Conservation (phyloP, 2,888 invertebrate species). For the Panzeria rudis region DNA sequence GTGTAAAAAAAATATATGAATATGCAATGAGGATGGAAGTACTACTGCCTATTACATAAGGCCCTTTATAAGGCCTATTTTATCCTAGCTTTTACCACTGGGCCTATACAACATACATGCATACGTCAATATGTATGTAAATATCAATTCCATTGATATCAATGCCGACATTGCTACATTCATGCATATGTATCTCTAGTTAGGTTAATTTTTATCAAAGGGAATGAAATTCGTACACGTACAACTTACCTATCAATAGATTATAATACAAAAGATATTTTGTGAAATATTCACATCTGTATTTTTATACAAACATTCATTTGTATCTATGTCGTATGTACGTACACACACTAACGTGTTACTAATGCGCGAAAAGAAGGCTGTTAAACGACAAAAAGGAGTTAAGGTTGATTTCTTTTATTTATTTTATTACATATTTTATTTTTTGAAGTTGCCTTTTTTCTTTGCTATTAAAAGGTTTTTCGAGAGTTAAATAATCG, state of each 20-base stretch:
- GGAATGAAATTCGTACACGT: constrained; percentile 14
- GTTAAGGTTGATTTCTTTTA: constrained; percentile 59
- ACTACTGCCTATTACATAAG: too few species aligned
- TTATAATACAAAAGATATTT: constrained; percentile 18
- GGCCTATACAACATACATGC: not conserved
- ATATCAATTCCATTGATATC: constrained; percentile 59
- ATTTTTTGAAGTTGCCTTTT: constrained; percentile 14
- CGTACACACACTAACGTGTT: constrained; percentile 27
- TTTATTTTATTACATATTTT: constrained; percentile 21
- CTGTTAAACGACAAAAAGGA: constrained; percentile 65
- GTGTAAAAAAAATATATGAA: too few species aligned
- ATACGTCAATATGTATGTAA: not conserved
- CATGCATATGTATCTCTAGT: constrained; percentile 12
- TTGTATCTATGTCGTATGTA: not conserved
- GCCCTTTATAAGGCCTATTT: too few species aligned
- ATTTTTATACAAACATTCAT: not conserved
- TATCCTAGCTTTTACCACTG: too few species aligned
- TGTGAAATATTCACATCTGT: not conserved
- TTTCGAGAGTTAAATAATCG: constrained; percentile 55
- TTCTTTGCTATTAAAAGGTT: constrained; percentile 9
- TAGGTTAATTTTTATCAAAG: constrained; percentile 3
- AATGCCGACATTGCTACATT: constrained; percentile 40
- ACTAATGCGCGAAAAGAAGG: constrained; percentile 64
- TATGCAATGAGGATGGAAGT: too few species aligned
- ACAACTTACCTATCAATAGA: constrained; percentile 30